Conservation (phyloP, 2,888 invertebrate genomes). For the Dendrolimus pini region DNA sequence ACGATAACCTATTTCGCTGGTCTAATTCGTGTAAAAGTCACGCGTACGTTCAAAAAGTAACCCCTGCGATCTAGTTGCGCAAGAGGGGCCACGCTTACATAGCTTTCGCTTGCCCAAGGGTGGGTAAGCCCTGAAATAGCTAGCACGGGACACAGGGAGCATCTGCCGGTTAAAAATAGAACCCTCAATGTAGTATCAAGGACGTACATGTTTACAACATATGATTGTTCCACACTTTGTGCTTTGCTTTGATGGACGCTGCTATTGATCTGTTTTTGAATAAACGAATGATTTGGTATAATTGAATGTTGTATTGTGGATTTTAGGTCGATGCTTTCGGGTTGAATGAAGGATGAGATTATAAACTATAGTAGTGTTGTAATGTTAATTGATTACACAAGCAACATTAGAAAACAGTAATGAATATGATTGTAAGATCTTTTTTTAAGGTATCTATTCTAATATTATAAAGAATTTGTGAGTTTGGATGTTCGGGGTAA, state of each 20-base stretch:
- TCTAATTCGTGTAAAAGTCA: background rate
- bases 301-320: background rate
- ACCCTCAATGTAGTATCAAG: slow-evolving; percentile 74
- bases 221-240: slow-evolving; percentile 12
- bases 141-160: slow-evolving; percentile 57
- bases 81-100: slow-evolving; percentile 12
- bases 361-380: too few relatives aligned
- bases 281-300: slow-evolving; percentile 7
- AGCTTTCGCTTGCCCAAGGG: slow-evolving; percentile 11
- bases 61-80: slow-evolving; percentile 16
- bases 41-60: slow-evolving; percentile 1
- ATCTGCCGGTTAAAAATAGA: slow-evolving; percentile 67
- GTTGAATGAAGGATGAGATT: too few relatives aligned
- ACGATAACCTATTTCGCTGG: background rate
- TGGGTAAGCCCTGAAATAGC: slow-evolving; percentile 56
- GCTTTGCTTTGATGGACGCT: slow-evolving; percentile 7
- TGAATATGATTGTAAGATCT: too few relatives aligned
- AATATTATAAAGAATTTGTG: too few relatives aligned
- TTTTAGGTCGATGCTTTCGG: too few relatives aligned
- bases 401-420: too few relatives aligned
- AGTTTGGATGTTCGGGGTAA: too few relatives aligned
- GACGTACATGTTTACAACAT: slow-evolving; percentile 56
- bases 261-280: slow-evolving; percentile 2
- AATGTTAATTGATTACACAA: too few relatives aligned
- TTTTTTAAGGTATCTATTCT: too few relatives aligned